Evolutionary conservation across 2,113 vertebrate species (phyloP), one percentile per base, ranked within the genome.

Genomic region (Podilymbus podiceps): DNA sequence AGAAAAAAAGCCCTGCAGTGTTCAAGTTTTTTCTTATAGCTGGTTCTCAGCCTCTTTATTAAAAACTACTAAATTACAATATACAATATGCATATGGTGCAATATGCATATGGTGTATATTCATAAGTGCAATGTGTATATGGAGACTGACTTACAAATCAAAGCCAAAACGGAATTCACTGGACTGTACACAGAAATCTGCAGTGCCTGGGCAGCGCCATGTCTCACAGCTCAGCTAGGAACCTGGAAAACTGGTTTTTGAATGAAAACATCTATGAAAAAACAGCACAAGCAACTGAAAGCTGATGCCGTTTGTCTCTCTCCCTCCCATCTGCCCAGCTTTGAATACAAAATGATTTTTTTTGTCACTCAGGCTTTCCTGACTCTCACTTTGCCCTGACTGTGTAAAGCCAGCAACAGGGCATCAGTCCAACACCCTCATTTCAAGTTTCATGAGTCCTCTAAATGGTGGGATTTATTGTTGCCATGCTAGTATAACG

Each of bases 321-420:
- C 11, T 67, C 9, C 18, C 23, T 76, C 7, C 44, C 9, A 44
- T 0, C 6, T 2, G 0, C 42, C 18, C 64, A 38, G 21, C 8
- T 69, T 10, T 84, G 59, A 89, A 52, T 49, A 73, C 27, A 89
- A 73, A 94, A 56, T 28, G 7, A 74, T 12, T 62, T 94, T 62
- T 94, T 66, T 31, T 84, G 24, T 12, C 8, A 2, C 30, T 64
- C 49, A n/a, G 49, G 22, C 24, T 66, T 46, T 53, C 47, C 79
- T 46, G 31, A 40, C 59, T 52, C 19, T 66, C 19, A 30, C 27
- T 60, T 80, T 75, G 31, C 40, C 49, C 52, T 30, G 40, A 6
- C 35, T 75, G 15, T 47, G 44, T 88, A 46, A 84, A 89, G 59
- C 8, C 49, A 85, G 28, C 16, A 79, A 28, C 9, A 64, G n/a